phyloP scores from a whole-genome alignment of 2,113 vertebrate species.

The Taxidea taxus region DNA sequence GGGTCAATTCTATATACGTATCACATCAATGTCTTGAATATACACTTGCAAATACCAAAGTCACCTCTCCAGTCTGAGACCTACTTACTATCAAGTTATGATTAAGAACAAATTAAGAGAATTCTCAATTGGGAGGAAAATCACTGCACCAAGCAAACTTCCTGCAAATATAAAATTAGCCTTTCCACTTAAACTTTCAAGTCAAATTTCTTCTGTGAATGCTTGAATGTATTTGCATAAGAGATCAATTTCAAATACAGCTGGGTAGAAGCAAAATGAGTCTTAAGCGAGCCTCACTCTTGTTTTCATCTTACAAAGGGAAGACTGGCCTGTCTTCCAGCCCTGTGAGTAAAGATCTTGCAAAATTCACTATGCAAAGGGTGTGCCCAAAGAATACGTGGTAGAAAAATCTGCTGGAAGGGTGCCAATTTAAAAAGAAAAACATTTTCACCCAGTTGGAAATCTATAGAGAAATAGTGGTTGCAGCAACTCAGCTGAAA shows the following conservation, averaged over 20 bases:
- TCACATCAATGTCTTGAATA: background rate
- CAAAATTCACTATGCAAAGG: conserved; percentile 61
- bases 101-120: conserved; percentile 23
- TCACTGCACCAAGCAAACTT: background rate
- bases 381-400: conserved; percentile 70
- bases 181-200: conserved; percentile 45
- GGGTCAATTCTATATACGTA: background rate
- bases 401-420: conserved; percentile 65
- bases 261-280: conserved; percentile 1
- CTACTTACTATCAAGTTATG: background rate
- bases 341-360: conserved; percentile 61
- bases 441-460: conserved; percentile 73
- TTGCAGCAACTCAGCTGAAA: conserved; percentile 24
- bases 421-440: conserved; percentile 70
- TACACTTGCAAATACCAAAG: background rate
- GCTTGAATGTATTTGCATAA: conserved; percentile 30
- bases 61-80: background rate
- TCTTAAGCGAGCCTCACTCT: conserved; percentile 24
- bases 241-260: conserved; percentile 33
- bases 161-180: conserved; percentile 45
- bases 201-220: conserved; percentile 20
- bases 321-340: background rate
- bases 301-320: conserved; percentile 22
- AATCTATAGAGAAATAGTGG: conserved; percentile 11
- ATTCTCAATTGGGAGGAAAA: conserved; percentile 3